These are phyloP conservation scores for Sturnira hondurensis DNA, from an alignment of 2,113 vertebrate genomes.

Conservation along the genomic window DNA sequence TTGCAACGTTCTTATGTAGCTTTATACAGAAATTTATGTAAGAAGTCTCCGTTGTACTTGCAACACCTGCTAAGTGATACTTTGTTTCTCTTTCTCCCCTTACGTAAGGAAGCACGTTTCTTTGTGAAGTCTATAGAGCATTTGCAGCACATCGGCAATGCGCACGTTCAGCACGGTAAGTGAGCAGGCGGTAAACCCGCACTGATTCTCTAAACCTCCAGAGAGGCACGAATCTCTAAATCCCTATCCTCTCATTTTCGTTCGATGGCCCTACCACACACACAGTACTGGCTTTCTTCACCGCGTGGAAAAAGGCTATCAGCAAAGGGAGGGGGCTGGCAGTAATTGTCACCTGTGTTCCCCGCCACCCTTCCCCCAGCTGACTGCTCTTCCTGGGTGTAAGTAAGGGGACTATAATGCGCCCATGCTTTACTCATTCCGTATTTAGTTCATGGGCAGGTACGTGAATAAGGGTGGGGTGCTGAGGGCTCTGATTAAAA, in stretches of 20 bases:
- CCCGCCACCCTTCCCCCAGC: neutral
- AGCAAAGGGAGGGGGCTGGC: neutral
- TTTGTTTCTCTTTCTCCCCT: constrained; percentile 28
- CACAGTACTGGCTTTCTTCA: neutral
- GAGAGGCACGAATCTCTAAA: neutral
- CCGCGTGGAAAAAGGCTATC: neutral
- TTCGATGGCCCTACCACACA: neutral
- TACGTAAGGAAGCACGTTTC: constrained; percentile 87
- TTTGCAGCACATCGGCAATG: constrained; percentile 88
- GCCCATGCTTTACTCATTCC: neutral
- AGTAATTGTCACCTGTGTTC: neutral
- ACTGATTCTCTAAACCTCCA: no score
- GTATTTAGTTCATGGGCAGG: neutral
- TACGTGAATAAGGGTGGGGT: neutral
- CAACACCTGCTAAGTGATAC: constrained; percentile 26
- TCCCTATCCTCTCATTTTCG: neutral
- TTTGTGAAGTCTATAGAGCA: constrained; percentile 91
- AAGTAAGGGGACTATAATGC: neutral
- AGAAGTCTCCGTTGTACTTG: neutral
- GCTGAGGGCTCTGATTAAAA: neutral
- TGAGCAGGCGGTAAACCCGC: neutral
- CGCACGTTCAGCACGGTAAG: constrained; percentile 93
- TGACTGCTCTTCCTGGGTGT: neutral
- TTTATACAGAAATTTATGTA: neutral
- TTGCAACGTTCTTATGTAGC: neutral